Base-by-base conservation (phyloP, 2,888 invertebrate genomes). In the Malachius bipustulatus region DNA sequence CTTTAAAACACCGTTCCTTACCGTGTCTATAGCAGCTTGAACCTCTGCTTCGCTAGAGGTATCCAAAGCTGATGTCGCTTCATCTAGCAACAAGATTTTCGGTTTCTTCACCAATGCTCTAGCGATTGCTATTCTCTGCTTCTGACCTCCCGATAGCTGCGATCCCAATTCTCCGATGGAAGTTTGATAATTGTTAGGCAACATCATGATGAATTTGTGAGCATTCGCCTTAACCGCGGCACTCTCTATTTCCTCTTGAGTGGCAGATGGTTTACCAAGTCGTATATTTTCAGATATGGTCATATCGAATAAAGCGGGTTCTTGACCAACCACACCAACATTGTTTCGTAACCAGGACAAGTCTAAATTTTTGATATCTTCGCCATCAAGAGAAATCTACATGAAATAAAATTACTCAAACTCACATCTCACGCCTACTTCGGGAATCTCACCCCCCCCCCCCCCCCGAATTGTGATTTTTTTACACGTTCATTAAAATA, bases 41-140 rank as follows among this genome's bases (percentile, higher is more conserved):
- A 93, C 90, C 56, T 82, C 75, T 0, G 77, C 71, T 64, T 93
- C 93, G 42, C 85, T 88, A 13, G 79, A 75, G 0, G 82, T 81
- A 55, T 90, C 90, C 11, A 90, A 66, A 1, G 90, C 90, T 1
- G 88, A 88, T 2, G 91, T 91, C 0, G 89, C 90, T 60, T 90
- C 90, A 49, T 91, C 90, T 11, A 85, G 57, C 2, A 85, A 63
- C 15, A 85, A 61, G 42, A 91, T 81, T 39, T 73, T 71, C 0
- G 90, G 90, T 53, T 84, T 72, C 26, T 82, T 69, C 2, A 91
- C 71, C 6, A 91, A 62, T 1, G 90, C 89, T 39, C 91, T 69
- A 0, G 91, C 91, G 47, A 91, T 90, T 2, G 90, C 90, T 30
- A 90, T 82, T 38, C 88, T 67, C 59, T 90, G 90, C 54, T 89